Conservation (phyloP, 2,797 vertebrate species). For the Myotis myotis region DNA sequence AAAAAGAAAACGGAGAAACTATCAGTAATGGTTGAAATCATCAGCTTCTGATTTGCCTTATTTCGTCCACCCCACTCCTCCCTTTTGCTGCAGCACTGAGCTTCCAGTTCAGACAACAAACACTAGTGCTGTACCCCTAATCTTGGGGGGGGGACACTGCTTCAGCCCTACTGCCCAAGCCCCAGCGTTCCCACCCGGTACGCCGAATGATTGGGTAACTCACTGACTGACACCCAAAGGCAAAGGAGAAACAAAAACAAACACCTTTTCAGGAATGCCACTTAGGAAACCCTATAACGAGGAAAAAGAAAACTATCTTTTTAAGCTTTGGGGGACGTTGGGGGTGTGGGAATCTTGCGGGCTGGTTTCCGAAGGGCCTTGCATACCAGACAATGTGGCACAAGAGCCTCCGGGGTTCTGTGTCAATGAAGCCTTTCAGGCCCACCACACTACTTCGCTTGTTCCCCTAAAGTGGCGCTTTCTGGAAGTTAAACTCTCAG, state of each 20-base stretch:
- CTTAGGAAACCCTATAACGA: background rate
- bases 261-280: slow-evolving; percentile 18
- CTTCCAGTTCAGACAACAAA: background rate
- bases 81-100: background rate
- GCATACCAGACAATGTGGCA: slow-evolving; percentile 69
- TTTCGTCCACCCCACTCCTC: background rate
- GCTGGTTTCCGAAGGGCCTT: slow-evolving; percentile 52
- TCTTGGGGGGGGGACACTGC: background rate
- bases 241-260: background rate
- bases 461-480: slow-evolving; percentile 76
- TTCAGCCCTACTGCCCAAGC: background rate
- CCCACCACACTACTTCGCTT: slow-evolving; percentile 76
- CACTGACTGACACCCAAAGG: background rate
- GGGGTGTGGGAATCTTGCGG: slow-evolving; percentile 33
- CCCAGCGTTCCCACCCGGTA: background rate
- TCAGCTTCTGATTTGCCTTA: background rate
- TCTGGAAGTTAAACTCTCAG: slow-evolving; percentile 73
- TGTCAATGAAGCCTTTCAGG: slow-evolving; percentile 79
- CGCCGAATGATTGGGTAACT: background rate
- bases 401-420: slow-evolving; percentile 61
- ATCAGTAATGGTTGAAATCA: background rate
- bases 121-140: background rate
- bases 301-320: background rate
- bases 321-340: background rate
- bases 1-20: background rate